Conservation (phyloP, 2,888 invertebrate genomes). For the Furcula furcula region DNA sequence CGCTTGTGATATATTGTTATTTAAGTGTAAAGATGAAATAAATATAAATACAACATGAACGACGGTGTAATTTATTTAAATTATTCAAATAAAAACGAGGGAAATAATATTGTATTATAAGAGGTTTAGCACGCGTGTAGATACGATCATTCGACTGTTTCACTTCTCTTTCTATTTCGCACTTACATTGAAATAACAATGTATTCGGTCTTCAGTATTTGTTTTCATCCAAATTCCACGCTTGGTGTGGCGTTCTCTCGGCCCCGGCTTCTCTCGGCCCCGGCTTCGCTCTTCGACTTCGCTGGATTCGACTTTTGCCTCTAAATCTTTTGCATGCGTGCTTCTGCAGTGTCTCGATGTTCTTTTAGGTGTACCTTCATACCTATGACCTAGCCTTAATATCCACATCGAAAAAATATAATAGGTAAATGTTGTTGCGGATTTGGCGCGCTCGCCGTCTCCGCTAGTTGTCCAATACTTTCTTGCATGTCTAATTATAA, state of each 20-base stretch:
- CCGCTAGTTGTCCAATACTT: conserved; percentile 51
- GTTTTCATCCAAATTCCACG: conserved; percentile 80
- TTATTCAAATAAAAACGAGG: conserved; percentile 41
- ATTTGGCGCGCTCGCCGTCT: conserved; percentile 22
- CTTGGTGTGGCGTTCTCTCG: conserved; percentile 20
- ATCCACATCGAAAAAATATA: conserved; percentile 75
- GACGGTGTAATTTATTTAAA: conserved; percentile 64
- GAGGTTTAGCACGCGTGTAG: conserved; percentile 70
- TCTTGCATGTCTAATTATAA: conserved; percentile 75
- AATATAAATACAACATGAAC: conserved; percentile 68
- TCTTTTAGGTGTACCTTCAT: conserved; percentile 62
- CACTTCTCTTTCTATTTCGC: conserved; percentile 48
- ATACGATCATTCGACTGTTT: conserved; percentile 32
- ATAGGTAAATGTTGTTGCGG: conserved; percentile 60
- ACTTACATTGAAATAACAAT: conserved; percentile 80
- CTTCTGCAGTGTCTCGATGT: conserved; percentile 65
- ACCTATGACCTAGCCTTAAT: conserved; percentile 77
- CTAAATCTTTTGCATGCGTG: conserved; percentile 79
- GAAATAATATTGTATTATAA: conserved; percentile 52
- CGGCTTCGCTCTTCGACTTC: conserved; percentile 46
- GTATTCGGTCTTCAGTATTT: conserved; percentile 62
- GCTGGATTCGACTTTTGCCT: conserved; percentile 65
- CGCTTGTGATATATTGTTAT: conserved; percentile 81
- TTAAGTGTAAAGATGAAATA: conserved; percentile 79
- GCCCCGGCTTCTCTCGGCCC: conserved; percentile 21